Evolutionary conservation across 2,797 vertebrate species (phyloP).

Genomic region (Chrosomus eos): DNA sequence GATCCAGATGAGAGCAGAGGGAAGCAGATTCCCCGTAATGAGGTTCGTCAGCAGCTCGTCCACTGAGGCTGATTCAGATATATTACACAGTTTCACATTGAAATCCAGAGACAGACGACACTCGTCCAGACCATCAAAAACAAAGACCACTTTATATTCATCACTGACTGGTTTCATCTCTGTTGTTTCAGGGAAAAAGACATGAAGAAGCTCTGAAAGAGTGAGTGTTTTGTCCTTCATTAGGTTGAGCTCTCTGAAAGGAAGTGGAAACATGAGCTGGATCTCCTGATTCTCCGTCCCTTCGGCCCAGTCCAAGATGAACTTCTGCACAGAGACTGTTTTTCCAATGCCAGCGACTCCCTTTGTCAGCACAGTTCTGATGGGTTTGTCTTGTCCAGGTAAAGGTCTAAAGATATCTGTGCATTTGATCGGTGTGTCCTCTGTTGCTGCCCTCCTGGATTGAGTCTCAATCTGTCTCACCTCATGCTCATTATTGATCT

Average conservation of each 20-base stretch:
- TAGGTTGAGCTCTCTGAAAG: conserved; percentile 26
- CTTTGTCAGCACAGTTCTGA: conserved; percentile 30
- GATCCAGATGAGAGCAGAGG: background rate
- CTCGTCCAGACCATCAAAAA: conserved; percentile 2
- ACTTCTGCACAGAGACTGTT: conserved; percentile 3
- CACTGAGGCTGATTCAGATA: background rate
- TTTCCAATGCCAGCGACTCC: conserved; percentile 33
- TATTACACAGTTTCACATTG: background rate
- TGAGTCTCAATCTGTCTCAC: conserved; percentile 22
- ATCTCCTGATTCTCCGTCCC: conserved; percentile 22
- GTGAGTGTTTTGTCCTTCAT: conserved; percentile 1
- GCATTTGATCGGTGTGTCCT: background rate
- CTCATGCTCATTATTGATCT: conserved; percentile 29
- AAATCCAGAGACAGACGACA: background rate
- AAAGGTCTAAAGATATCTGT: background rate
- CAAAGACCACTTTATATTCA: background rate
- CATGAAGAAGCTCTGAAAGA: background rate
- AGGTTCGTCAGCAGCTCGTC: background rate
- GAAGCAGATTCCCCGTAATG: background rate
- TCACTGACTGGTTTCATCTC: background rate
- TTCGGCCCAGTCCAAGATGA: conserved; percentile 42
- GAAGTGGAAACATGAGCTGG: conserved; percentile 21
- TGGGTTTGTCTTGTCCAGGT: conserved; percentile 3
- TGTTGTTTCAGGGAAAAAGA: background rate
- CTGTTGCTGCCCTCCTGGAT: background rate